Evolutionary conservation across 2,888 invertebrate genomes (phyloP), one percentile per base, ranked within the genome.

Genomic region (Tillus elongatus): DNA sequence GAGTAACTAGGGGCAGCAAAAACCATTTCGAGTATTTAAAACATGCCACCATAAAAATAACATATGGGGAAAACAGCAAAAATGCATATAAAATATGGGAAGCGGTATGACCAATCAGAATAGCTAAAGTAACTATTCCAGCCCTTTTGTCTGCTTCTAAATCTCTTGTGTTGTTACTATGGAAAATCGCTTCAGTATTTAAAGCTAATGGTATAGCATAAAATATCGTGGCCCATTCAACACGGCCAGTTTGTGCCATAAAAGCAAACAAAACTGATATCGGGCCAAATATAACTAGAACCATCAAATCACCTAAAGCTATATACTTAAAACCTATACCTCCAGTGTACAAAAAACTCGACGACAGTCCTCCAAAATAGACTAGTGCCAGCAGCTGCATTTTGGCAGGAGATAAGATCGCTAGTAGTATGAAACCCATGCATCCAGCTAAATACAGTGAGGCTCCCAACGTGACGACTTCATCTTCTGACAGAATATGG

Each of bases 291-390:
- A 91, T 84, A 41, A 93, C 79, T 55, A 95, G 74, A 53, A 95
- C 85, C 46, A 93, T 70, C 35, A 95, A 80, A 67, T 95, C 95
- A 35, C 95, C 95, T 31, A 95, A 69, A 2, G 92, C 95, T 53
- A 95, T 91, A 59, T 95, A 95, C 64, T 95, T 95, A 39, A 95
- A 74, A 40, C 93, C 95, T 51, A 93, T 86, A 32, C 95, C 95
- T 39, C 95, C 95, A 1, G 95, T 95, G 57, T 95, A 95, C n/a
- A 95, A 71, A 66, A 95, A 95, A 47, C 92, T 92, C 36, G 91
- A 89, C 14, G 92, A 93, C 36, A 95, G 65, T 2, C 95, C 95
- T 37, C 95, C 93, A 68, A 95, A 95, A 62, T 92, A 95, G 1
- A 93, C 87, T 31, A 95, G 68, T 3, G 95, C 93, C 50, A 95